Evolutionary conservation across 1,140 invertebrate species (phyloP).

Genomic region (Polyergus mexicanus): DNA sequence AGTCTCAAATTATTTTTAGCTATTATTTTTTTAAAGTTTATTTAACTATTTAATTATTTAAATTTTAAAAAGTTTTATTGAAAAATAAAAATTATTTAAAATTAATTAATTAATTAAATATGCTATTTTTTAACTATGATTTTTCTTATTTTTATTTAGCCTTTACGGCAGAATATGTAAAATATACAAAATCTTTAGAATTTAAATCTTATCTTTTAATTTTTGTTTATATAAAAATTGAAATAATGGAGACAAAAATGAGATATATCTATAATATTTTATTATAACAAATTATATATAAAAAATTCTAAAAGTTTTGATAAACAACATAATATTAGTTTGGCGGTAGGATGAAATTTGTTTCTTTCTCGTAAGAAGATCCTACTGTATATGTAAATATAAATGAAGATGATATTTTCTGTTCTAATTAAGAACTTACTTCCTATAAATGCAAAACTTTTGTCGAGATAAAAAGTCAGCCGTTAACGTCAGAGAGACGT

Average conservation of each 20-base stretch:
- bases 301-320: background rate
- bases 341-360: background rate
- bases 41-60: too few relatives aligned
- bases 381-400: background rate
- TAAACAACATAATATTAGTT: background rate
- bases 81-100: too few relatives aligned
- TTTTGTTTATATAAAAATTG: too few relatives aligned
- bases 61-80: too few relatives aligned
- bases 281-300: background rate
- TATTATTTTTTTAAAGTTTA: too few relatives aligned
- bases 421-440: conserved; percentile 21
- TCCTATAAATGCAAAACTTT: conserved; percentile 26
- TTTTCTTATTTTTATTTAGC: too few relatives aligned
- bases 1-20: too few relatives aligned
- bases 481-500: conserved; percentile 41
- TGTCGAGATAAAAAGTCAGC: conserved; percentile 28
- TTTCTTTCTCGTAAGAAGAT: background rate
- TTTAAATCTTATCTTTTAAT: too few relatives aligned
- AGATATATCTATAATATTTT: background rate
- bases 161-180: too few relatives aligned
- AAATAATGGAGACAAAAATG: background rate
- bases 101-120: too few relatives aligned
- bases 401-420: background rate
- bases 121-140: too few relatives aligned
- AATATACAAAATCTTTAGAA: too few relatives aligned